Percentiles rank a stretch among this genome's conserved stretches.
These are phyloP conservation scores for Heptranchias perlo DNA, from an alignment of 2,113 vertebrate species.

Conservation along the genomic window DNA sequence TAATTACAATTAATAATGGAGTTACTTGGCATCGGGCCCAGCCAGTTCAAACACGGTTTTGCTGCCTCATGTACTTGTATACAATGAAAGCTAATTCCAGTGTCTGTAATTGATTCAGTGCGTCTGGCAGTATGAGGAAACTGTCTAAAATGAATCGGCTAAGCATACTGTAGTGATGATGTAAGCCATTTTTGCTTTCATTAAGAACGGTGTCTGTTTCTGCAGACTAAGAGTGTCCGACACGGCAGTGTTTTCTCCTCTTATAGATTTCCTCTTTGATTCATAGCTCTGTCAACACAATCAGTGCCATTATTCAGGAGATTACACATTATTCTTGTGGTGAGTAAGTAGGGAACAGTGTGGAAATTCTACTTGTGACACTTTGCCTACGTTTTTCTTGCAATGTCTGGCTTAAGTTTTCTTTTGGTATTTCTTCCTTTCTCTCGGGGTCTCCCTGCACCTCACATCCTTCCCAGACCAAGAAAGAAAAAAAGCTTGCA, in stretches of 20 bases:
- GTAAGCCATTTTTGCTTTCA: not conserved
- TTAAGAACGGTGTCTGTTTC: not conserved
- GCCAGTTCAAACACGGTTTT: constrained; percentile 54
- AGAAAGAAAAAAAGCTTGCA: not conserved
- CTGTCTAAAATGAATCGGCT: not conserved
- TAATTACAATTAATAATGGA: constrained; percentile 64
- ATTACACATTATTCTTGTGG: not conserved
- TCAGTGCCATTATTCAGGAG: not conserved
- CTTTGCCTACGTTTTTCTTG: no score
- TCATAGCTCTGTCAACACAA: not conserved
- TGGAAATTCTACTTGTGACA: not conserved
- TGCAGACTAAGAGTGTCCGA: constrained; percentile 41
- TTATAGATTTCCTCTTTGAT: not conserved
- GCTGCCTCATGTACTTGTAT: constrained; percentile 59
- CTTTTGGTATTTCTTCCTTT: not conserved
- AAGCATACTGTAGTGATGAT: not conserved
- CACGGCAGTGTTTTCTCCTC: not conserved
- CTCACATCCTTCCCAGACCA: not conserved
- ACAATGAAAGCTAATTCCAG: constrained; percentile 66
- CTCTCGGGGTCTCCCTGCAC: not conserved
- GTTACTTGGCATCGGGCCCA: constrained; percentile 61
- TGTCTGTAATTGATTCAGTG: constrained; percentile 65
- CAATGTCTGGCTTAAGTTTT: not conserved
- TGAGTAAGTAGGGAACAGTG: not conserved
- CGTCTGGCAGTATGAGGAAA: constrained; percentile 57